Evolutionary conservation across 2,113 vertebrate species (phyloP).

Genomic region (Serranochromis macrocephalus): DNA sequence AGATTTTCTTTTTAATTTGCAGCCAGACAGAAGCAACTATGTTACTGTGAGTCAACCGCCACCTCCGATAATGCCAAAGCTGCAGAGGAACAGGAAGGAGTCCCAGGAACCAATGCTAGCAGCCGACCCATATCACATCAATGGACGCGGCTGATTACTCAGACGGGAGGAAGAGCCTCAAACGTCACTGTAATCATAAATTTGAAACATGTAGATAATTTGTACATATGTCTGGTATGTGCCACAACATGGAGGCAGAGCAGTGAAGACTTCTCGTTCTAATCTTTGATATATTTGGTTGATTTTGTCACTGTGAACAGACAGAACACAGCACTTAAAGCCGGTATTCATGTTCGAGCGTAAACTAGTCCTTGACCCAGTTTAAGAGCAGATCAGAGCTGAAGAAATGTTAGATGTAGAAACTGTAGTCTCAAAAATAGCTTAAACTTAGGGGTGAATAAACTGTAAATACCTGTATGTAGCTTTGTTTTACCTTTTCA

Average conservation of each 20-base stretch:
- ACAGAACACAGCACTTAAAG: background rate
- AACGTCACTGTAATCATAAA: background rate
- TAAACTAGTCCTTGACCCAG: background rate
- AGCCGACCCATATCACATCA: conserved; percentile 18
- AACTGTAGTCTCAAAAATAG: background rate
- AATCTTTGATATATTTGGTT: background rate
- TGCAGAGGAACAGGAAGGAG: conserved; percentile 55
- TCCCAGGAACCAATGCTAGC: conserved; percentile 24
- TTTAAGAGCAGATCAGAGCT: background rate
- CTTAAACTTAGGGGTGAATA: background rate
- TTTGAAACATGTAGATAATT: conserved; percentile 6
- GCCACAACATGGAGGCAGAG: background rate
- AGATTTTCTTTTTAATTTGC: background rate
- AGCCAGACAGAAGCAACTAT: conserved; percentile 62
- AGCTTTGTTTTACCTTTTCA: background rate
- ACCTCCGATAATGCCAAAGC: conserved; percentile 66
- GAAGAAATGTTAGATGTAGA: background rate
- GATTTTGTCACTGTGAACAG: background rate
- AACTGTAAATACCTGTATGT: background rate
- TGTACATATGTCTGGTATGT: conserved; percentile 9
- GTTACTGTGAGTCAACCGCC: conserved; percentile 24
- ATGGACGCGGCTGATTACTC: conserved; percentile 29
- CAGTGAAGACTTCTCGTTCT: background rate
- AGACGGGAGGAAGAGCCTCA: background rate
- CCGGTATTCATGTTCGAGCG: background rate